A percentile compares a stretch with the other conserved stretches of the same genome.
phyloP scores from a whole-genome alignment of 1,140 invertebrate species.

The Rhynchophorus ferrugineus region DNA sequence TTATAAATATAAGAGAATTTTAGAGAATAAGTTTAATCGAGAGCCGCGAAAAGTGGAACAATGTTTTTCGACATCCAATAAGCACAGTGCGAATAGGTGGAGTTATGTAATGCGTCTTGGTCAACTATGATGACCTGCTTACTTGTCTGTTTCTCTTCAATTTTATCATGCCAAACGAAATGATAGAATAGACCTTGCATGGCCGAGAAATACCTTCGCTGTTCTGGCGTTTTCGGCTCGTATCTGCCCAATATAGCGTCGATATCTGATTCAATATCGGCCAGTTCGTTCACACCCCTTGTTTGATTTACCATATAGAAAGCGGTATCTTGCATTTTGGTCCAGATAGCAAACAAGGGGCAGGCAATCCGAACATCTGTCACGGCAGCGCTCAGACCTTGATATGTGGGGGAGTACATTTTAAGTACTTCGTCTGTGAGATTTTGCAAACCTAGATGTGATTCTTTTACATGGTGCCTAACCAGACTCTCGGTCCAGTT shows the following conservation, averaged over 20 bases:
- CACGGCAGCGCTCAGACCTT: slow-evolving; percentile 61
- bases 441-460: slow-evolving; percentile 52
- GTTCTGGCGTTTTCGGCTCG: slow-evolving; percentile 58
- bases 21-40: slow-evolving; percentile 49
- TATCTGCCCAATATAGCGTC: slow-evolving; percentile 72
- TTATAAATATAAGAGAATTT: not conserved
- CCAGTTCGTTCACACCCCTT: slow-evolving; percentile 45
- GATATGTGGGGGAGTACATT: slow-evolving; percentile 57
- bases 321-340: slow-evolving; percentile 50
- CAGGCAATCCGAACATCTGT: slow-evolving; percentile 73
- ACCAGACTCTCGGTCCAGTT: slow-evolving; percentile 57
- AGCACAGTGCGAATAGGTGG: slow-evolving; percentile 61
- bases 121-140: slow-evolving; percentile 56
- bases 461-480: slow-evolving; percentile 53
- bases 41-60: slow-evolving; percentile 59
- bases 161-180: slow-evolving; percentile 64
- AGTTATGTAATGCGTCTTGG: slow-evolving; percentile 55
- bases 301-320: slow-evolving; percentile 67
- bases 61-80: slow-evolving; percentile 67
- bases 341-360: slow-evolving; percentile 58
- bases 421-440: slow-evolving; percentile 53
- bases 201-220: slow-evolving; percentile 63
- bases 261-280: slow-evolving; percentile 60
- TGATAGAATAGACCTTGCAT: slow-evolving; percentile 77
- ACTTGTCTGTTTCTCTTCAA: slow-evolving; percentile 48